Base-by-base conservation (phyloP, 2,113 vertebrate genomes). In the Arothron firmamentum region DNA sequence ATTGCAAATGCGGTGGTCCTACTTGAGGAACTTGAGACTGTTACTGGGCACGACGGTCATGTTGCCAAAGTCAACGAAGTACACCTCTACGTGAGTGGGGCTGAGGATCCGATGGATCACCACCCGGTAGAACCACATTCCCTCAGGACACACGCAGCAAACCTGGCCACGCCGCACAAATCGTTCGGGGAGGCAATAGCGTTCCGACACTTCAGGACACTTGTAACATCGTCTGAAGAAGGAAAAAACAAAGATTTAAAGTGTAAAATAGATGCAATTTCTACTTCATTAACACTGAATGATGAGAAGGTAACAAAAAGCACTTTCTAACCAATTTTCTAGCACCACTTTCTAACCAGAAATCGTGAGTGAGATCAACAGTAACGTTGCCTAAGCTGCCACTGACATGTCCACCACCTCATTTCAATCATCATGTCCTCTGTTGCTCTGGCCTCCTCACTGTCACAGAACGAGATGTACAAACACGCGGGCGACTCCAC, bases 341-440 rank as follows among this genome's bases (percentile, higher is more conserved):
- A 31, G 6, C 5, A 5, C 28, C 28, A 31, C 21, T 31, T 6
- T 31, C 28, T 31, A 31, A 31, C 28, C 28, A 31, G 28, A 31
- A 5, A 6, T 31, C 28, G 3, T 31, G 6, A 31, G 5, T 31
- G 28, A 31, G 28, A 31, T 31, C 28, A 31, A 31, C 28, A 31
- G 3, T 3, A 6, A 6, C 16, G 11, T 14, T 6, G 16, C n/a
- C 9, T 17, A 45, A 21, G n/a, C 6, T 18, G 25, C 21, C 19
- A 52, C 19, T 1, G 63, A 57, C 23, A 42, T 9, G 3, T 55
- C 13, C 13, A 31, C 9, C 69, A 98, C 97, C 94, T 93, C 94
- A 99, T 96, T 72, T 94, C 92, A 64, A 95, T 75, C 92, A 96
- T 97, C 93, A 96, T 92, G 67, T 94, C 85, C 75, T 93, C 92